A percentile compares a stretch with the other conserved stretches of the same genome.
phyloP scores from a whole-genome alignment of 2,113 vertebrate genomes.

The Podarcis cretensis region DNA sequence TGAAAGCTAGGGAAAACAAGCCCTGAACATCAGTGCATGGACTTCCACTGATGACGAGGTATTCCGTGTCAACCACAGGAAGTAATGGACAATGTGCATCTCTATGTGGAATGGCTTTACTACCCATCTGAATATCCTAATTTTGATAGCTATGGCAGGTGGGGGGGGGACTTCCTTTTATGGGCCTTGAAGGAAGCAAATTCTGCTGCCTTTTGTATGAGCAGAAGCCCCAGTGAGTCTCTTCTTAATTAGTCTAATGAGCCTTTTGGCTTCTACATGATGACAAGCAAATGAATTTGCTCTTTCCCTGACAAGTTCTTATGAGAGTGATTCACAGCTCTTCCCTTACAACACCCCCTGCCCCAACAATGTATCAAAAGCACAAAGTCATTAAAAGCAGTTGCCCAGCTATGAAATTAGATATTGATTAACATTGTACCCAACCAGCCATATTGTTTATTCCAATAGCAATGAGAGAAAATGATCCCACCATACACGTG shows the following conservation, averaged over 20 bases:
- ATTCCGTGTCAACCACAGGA: not conserved
- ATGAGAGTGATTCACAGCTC: conserved; percentile 65
- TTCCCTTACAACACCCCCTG: not conserved
- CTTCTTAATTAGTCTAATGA: conserved; percentile 75
- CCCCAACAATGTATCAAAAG: conserved; percentile 64
- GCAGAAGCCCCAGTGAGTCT: conserved; percentile 46
- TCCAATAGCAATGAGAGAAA: conserved; percentile 25
- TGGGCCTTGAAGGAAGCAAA: conserved; percentile 8
- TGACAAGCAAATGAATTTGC: conserved; percentile 73
- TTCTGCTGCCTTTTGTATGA: conserved; percentile 52
- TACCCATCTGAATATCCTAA: not conserved
- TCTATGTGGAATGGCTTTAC: not conserved
- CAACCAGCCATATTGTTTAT: conserved; percentile 70
- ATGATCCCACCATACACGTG: conserved; percentile 32
- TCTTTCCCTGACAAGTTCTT: conserved; percentile 75
- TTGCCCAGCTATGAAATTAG: conserved; percentile 81
- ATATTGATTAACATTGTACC: conserved; percentile 79
- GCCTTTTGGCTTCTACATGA: conserved; percentile 70
- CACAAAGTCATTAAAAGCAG: conserved; percentile 77
- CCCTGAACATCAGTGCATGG: not conserved
- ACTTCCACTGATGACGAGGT: fast-evolving
- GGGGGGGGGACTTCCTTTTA: conserved; percentile 25
- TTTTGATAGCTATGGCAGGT: conserved; percentile 12
- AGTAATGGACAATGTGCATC: fast-evolving
- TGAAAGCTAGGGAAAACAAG: not conserved